Evolutionary conservation across 2,113 vertebrate genomes (phyloP), one percentile per base, ranked within the genome.

Genomic region (Mormyrus lacerda): DNA sequence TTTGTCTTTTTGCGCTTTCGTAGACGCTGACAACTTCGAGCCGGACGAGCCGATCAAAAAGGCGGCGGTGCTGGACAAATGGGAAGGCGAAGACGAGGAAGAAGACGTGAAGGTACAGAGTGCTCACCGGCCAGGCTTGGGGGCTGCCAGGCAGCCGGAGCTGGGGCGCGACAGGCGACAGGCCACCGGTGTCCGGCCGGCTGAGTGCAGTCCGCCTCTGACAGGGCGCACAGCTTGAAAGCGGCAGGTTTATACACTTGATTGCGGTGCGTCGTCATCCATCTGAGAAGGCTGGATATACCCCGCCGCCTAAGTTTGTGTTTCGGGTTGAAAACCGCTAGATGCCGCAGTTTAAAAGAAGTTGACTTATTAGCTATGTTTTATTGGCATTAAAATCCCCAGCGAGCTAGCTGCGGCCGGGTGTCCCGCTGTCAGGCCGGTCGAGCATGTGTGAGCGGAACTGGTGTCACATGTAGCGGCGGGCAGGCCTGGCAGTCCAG

Each of bases 81-180:
- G 97, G 97, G 97, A 97, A 95, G 97, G 97, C 93, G 97, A 98
- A 90, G 97, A 98, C 94, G 97, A 98, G 91, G 97, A 98, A 0
- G 97, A 97, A 86, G 97, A 97, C 9, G 96, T 98, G 93, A 98
- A 97, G 97, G 97, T 98, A 93, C 91, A 39, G 2, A 89, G 35
- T 9, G 35, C 9, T 55, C 9, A 55, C 47, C 50, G 50, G 42
- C 27, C 65, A 42, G 44, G 48, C 48, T 47, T 86, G 3, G 73
- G 83, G 42, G 51, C 44, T 17, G 47, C 50, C 48, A 21, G 48
- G 35, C 82, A 86, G 55, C 44, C 45, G 39, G 82, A 47, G 76
- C n/a, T 17, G 27, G 55, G 44, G n/a, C 3, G 15, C 61, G 47
- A 6, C 24, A 27, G 58, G 58, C 44, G 19, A 48, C 83, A 73